Evolutionary conservation across 1,140 invertebrate species (phyloP).

Genomic region (Gonatopus flavifemur): DNA sequence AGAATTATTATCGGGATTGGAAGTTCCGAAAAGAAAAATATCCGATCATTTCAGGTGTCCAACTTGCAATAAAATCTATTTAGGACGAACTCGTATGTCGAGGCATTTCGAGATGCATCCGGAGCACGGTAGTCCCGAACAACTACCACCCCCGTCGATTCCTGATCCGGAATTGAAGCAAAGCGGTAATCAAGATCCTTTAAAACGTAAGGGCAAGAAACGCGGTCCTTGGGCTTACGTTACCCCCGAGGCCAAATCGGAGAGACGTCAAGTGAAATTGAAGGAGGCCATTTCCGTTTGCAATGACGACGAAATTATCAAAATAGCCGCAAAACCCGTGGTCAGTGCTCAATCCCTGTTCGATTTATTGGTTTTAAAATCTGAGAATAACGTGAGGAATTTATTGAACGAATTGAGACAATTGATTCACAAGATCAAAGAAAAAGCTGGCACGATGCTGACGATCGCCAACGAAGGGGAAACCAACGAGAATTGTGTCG

Average conservation of each 20-base stretch:
- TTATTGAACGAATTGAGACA: constrained; percentile 44
- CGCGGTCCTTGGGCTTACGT: constrained; percentile 53
- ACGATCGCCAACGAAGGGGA: constrained; percentile 20
- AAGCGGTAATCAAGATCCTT: constrained; percentile 35
- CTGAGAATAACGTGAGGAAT: constrained; percentile 42
- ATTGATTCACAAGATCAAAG: constrained; percentile 39
- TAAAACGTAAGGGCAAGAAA: constrained; percentile 52
- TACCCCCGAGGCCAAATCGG: constrained; percentile 54
- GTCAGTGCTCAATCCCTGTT: constrained; percentile 46
- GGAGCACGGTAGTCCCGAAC: constrained; percentile 61
- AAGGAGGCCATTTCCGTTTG: constrained; percentile 58
- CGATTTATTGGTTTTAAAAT: constrained; percentile 47
- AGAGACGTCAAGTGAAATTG: constrained; percentile 56
- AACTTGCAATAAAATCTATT: constrained; percentile 62
- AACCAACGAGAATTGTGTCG: constrained; percentile 29
- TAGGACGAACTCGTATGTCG: constrained; percentile 60
- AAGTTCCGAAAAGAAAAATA: constrained; percentile 58
- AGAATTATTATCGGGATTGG: constrained; percentile 47
- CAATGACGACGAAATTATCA: constrained; percentile 45
- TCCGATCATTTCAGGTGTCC: constrained; percentile 62
- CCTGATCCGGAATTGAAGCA: constrained; percentile 42
- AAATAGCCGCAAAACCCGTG: constrained; percentile 53
- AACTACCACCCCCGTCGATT: constrained; percentile 47
- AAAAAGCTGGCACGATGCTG: constrained; percentile 37
- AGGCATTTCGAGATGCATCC: constrained; percentile 68